Evolutionary conservation across 2,797 vertebrate genomes (phyloP).

Genomic region (Parambassis ranga): DNA sequence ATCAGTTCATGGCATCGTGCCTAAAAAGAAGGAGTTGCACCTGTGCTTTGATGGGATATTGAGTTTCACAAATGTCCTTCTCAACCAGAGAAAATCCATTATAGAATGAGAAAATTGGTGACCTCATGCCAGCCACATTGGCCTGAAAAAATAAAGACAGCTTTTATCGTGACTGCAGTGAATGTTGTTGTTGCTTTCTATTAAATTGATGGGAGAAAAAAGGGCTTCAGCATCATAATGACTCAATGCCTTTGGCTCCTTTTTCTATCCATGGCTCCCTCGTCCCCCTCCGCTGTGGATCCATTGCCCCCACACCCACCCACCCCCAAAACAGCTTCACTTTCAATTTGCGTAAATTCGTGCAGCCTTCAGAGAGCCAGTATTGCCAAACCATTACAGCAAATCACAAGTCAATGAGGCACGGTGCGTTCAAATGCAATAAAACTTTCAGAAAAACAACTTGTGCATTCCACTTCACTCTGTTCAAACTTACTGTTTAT

Average conservation of each 20-base stretch:
- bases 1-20: conserved; percentile 8
- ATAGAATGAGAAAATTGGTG: conserved; percentile 33
- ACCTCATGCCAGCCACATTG: conserved; percentile 13
- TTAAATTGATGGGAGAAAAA: conserved; percentile 10
- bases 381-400: neutral
- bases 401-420: neutral
- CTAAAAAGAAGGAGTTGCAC: neutral
- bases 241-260: conserved; percentile 5
- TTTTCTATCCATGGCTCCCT: conserved; percentile 11
- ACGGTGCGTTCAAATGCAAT: neutral
- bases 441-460: neutral
- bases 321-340: neutral
- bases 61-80: conserved; percentile 32
- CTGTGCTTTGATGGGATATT: conserved; percentile 30
- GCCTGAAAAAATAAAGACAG: conserved; percentile 14
- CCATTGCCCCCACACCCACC: neutral
- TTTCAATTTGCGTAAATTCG: neutral
- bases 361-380: neutral
- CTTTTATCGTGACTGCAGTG: conserved; percentile 13
- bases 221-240: neutral
- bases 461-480: neutral
- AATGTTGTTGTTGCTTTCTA: conserved; percentile 5
- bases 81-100: conserved; percentile 33
- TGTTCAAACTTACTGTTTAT: too few species aligned
- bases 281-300: neutral